Conservation (phyloP, 2,797 vertebrate species). For the Avahi laniger region DNA sequence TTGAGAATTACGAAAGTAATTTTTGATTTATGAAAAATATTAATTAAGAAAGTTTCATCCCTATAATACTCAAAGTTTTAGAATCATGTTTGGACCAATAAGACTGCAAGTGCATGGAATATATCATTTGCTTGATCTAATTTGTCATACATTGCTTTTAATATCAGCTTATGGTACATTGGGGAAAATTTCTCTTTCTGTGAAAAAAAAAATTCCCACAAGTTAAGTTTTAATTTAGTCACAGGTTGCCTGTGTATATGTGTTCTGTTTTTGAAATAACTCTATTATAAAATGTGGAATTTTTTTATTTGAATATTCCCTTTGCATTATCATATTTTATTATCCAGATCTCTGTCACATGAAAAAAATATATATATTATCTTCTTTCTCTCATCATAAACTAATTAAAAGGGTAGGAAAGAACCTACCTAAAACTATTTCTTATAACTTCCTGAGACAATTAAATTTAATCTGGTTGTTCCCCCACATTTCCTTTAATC, state of each 20-base stretch:
- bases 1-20: background rate
- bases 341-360: background rate
- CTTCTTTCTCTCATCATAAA: background rate
- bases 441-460: background rate
- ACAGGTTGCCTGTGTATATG: background rate
- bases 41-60: background rate
- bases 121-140: background rate
- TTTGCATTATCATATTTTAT: background rate
- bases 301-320: background rate
- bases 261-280: conserved; percentile 16
- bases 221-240: background rate
- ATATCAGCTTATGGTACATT: background rate
- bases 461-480: background rate
- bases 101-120: background rate
- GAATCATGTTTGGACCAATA: background rate
- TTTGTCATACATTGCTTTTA: background rate
- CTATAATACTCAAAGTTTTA: background rate
- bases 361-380: background rate
- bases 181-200: background rate
- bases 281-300: background rate
- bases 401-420: background rate
- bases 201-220: background rate
- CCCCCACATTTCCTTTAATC: background rate
- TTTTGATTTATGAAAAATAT: background rate
- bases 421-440: background rate